Base-by-base conservation (phyloP, 2,888 invertebrate genomes). In the Eubasilissa splendida region DNA sequence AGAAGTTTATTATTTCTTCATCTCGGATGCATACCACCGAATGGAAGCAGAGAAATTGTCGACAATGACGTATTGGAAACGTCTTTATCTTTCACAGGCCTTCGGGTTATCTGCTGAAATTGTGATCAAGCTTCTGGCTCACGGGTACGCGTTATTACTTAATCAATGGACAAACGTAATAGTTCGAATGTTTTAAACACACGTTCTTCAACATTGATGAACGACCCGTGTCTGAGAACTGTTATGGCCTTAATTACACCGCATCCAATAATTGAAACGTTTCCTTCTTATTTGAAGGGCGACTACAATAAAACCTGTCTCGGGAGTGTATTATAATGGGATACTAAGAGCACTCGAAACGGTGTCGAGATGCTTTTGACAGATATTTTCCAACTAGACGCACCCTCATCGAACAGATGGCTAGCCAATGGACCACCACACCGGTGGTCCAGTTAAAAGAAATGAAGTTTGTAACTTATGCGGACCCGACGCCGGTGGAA, bases 321-420 rank as follows among this genome's bases (percentile, higher is more conserved):
- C 11, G 14, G 22, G 52, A 52, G 31, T 71, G 33, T 12, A 56
- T 56, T 58, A 71, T 71, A 71, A 71, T 75, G 59, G 76, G 76
- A 76, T 65, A 65, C 33, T 63, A 63, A 76, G 76, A 65, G 76
- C 76, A 65, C 79, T 79, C 63, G 50, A 78, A 59, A 78, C 54
- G 65, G 63, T 73, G 73, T 79, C 74, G 79, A 79, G 82, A 82
- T 82, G 79, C 68, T 80, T 80, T 77, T 82, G 82, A 82, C 82
- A 82, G 82, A 77, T 77, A 77, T 75, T 68, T 70, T 70, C 74
- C 60, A 77, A 63, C 68, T 79, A 80, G 71, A 56, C 53, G 75
- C 33, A 80, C 76, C 79, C 79, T 81, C 77, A 60, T 75, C 63
- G 59, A 8, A 9, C 76, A 76, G 76, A 63, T 76, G 76, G 76